Conservation (phyloP, 2,797 vertebrate genomes). For the Alauda arvensis region DNA sequence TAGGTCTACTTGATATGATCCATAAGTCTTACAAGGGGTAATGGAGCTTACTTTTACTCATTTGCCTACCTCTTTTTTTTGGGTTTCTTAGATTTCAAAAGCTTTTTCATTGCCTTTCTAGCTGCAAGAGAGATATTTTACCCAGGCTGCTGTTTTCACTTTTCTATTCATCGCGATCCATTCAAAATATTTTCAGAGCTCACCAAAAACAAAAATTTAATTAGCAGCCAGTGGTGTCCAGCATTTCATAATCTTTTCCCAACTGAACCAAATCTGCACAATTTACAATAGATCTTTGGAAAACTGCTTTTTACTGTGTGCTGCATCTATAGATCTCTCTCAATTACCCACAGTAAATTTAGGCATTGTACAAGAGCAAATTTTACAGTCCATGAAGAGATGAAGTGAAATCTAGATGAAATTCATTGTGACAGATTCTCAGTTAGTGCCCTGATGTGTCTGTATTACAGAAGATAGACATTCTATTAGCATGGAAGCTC, state of each 20-base stretch:
- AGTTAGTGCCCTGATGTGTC: conserved; percentile 86
- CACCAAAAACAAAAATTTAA: conserved; percentile 66
- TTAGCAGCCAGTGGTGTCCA: conserved; percentile 55
- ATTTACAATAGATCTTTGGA: conserved; percentile 74
- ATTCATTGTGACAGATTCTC: conserved; percentile 85
- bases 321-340: conserved; percentile 80
- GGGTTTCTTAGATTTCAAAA: conserved; percentile 12
- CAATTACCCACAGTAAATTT: conserved; percentile 83
- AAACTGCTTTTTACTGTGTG: conserved; percentile 60
- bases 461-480: conserved; percentile 94
- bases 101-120: conserved; percentile 38
- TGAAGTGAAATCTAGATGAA: conserved; percentile 84
- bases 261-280: conserved; percentile 63
- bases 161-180: conserved; percentile 8
- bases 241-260: conserved; percentile 54
- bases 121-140: conserved; percentile 47
- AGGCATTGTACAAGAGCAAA: conserved; percentile 81
- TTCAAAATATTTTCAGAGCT: conserved; percentile 51
- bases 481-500: conserved; percentile 86
- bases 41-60: conserved; percentile 59
- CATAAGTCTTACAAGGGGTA: conserved; percentile 50
- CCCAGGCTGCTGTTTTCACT: conserved; percentile 31
- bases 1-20: conserved; percentile 52
- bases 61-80: conserved; percentile 23
- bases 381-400: conserved; percentile 84